Percentiles rank a stretch among this genome's conserved stretches.
These are phyloP conservation scores for Crenuchus spilurus DNA, from an alignment of 2,797 vertebrate species.

Conservation along the genomic window DNA sequence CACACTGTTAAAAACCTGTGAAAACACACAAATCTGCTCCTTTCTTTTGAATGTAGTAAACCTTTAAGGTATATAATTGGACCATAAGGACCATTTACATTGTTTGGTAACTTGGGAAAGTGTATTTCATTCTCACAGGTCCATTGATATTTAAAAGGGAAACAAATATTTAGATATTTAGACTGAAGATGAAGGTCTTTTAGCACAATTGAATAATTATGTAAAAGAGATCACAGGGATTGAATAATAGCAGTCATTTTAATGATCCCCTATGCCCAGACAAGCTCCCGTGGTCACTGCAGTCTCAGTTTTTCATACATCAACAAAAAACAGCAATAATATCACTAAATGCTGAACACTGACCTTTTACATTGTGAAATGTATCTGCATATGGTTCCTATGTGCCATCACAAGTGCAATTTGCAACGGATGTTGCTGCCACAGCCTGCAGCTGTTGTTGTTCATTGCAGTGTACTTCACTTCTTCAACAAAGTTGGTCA, in stretches of 20 bases:
- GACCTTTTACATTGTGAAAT: not conserved
- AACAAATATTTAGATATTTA: too few species aligned
- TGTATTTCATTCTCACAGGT: too few species aligned
- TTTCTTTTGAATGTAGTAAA: too few species aligned
- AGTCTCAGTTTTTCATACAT: not conserved
- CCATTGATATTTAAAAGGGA: too few species aligned
- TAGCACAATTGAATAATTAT: not conserved
- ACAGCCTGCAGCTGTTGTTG: not conserved
- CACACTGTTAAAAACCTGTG: too few species aligned
- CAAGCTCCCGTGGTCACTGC: not conserved
- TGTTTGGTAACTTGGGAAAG: too few species aligned
- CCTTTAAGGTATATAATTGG: too few species aligned
- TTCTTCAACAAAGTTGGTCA: constrained; percentile 12
- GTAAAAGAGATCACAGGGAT: not conserved
- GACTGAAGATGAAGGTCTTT: too few species aligned
- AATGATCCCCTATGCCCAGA: not conserved
- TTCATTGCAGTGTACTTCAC: not conserved
- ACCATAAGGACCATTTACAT: too few species aligned
- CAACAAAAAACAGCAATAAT: not conserved
- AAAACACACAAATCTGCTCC: too few species aligned
- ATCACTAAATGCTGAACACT: not conserved
- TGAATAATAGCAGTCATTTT: not conserved
- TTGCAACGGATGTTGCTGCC: not conserved
- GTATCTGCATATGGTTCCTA: not conserved
- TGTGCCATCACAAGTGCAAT: not conserved